Conservation (phyloP, 2,113 vertebrate species). For the Macrotis lagotis region DNA sequence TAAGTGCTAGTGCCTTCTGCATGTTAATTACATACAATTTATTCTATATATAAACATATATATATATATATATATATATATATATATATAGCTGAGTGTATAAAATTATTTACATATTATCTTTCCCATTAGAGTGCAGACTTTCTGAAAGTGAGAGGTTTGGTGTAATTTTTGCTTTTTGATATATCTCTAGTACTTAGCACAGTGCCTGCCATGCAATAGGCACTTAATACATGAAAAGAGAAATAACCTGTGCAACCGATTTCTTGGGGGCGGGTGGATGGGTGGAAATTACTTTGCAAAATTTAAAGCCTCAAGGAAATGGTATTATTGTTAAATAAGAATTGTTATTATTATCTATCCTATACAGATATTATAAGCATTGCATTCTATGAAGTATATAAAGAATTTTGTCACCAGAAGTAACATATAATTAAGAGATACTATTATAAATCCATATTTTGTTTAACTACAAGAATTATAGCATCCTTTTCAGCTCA, state of each 20-base stretch:
- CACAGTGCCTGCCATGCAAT: not conserved
- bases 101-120: not conserved
- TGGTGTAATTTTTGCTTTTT: not conserved
- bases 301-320: not conserved
- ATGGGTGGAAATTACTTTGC: not conserved
- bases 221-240: not conserved
- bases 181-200: not conserved
- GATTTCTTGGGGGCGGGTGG: not conserved
- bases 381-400: not conserved
- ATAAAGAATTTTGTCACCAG: not conserved
- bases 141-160: not conserved
- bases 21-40: not conserved
- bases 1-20: not conserved
- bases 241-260: not conserved
- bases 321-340: not conserved
- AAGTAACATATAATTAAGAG: not conserved
- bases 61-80: too few species aligned
- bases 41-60: too few species aligned
- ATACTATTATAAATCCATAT: not conserved
- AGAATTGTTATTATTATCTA: not conserved
- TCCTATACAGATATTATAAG: not conserved
- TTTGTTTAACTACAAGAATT: fast-evolving
- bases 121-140: not conserved
- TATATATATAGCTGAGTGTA: not conserved
- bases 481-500: fast-evolving